A percentile compares a stretch with the other conserved stretches of the same genome.
Conservation (phyloP, 2,113 vertebrate genomes). For the Misgurnus mizolepis region DNA sequence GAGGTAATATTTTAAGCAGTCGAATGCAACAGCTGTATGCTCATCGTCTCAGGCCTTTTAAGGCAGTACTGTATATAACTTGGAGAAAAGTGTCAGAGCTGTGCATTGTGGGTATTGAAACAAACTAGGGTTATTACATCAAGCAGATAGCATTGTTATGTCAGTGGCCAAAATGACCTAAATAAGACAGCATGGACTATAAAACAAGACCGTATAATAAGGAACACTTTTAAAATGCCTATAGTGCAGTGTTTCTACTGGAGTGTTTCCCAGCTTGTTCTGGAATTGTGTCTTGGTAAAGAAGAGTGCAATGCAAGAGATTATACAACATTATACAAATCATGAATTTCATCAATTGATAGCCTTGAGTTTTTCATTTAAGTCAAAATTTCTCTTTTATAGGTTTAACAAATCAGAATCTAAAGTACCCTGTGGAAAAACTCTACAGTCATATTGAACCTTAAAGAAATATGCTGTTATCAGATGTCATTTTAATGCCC, state of each 20-base stretch:
- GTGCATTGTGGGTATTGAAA: conserved; percentile 56
- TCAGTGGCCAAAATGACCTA: conserved; percentile 63
- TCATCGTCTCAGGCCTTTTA: conserved; percentile 50
- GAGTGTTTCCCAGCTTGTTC: too few species aligned
- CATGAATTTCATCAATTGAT: too few species aligned
- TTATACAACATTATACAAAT: too few species aligned
- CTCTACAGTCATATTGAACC: background rate
- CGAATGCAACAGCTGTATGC: conserved; percentile 48
- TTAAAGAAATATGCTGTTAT: background rate
- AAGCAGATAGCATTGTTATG: conserved; percentile 53
- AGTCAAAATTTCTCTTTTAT: too few species aligned
- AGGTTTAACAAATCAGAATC: too few species aligned
- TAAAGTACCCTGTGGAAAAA: too few species aligned
- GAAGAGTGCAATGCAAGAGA: too few species aligned
- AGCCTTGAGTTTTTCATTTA: too few species aligned
- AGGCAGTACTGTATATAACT: conserved; percentile 60
- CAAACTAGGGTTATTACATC: conserved; percentile 56
- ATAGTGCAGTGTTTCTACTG: too few species aligned
- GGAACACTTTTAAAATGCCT: background rate
- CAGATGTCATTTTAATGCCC: background rate
- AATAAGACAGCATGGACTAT: conserved; percentile 56
- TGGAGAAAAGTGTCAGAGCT: conserved; percentile 57
- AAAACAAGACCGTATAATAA: conserved; percentile 37
- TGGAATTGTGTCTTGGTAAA: too few species aligned
- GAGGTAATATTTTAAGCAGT: conserved; percentile 48